These are phyloP conservation scores for Drosophila quinaria DNA, from an alignment of 2,888 invertebrate genomes.

Conservation along the genomic window DNA sequence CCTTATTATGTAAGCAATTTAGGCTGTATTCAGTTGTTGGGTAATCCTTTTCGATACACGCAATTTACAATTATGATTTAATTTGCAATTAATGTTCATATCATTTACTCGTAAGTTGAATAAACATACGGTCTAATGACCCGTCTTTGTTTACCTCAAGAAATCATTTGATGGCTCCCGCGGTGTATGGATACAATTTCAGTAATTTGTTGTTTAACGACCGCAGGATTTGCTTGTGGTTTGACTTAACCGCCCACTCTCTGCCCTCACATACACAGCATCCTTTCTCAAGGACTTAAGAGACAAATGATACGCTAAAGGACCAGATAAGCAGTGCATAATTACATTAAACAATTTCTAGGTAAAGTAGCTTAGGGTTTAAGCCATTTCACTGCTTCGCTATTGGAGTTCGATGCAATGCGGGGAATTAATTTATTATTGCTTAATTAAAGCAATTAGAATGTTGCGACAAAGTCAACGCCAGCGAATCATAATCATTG, in stretches of 20 bases:
- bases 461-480: constrained; percentile 38
- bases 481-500: constrained; percentile 36
- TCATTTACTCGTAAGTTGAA: constrained; percentile 27
- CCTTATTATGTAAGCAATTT: constrained; percentile 1
- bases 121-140: constrained; percentile 12
- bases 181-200: constrained; percentile 21
- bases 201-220: constrained; percentile 60
- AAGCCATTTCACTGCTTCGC: constrained; percentile 24
- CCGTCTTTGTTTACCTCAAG: neutral
- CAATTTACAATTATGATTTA: neutral
- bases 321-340: constrained; percentile 38
- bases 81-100: constrained; percentile 20
- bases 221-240: constrained; percentile 53
- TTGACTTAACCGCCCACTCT: constrained; percentile 24
- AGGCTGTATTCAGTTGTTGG: neutral
- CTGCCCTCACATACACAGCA: neutral
- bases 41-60: constrained; percentile 8
- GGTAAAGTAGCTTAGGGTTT: constrained; percentile 57
- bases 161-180: constrained; percentile 1
- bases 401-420: constrained; percentile 35
- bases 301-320: constrained; percentile 1
- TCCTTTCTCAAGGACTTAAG: neutral
- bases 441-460: constrained; percentile 78
- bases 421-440: constrained; percentile 73
- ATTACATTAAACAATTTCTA: constrained; percentile 65